Percentiles rank a stretch among this genome's conserved stretches.
These are phyloP conservation scores for Laterallus jamaicensis DNA, from an alignment of 2,113 vertebrate genomes.

Conservation along the genomic window DNA sequence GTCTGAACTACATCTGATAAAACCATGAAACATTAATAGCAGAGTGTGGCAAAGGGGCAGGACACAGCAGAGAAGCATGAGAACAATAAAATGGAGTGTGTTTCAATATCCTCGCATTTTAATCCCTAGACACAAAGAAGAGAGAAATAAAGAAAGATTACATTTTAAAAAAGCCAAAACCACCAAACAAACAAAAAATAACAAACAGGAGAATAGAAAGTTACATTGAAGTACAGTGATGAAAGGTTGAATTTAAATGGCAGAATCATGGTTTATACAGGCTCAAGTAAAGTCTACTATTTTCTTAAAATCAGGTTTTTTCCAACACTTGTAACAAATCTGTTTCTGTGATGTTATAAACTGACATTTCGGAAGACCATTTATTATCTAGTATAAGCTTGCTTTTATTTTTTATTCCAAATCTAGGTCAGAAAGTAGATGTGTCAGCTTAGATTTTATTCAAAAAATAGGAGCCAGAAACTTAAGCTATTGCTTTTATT, in stretches of 20 bases:
- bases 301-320: background rate
- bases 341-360: background rate
- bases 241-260: background rate
- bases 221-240: accelerated
- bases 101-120: background rate
- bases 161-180: background rate
- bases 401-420: background rate
- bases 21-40: background rate
- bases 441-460: background rate
- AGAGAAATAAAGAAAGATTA: background rate
- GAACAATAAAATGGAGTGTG: background rate
- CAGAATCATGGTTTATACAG: background rate
- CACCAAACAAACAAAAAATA: background rate
- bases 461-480: background rate
- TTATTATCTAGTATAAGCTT: background rate
- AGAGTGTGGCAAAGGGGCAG: background rate
- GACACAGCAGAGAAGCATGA: background rate
- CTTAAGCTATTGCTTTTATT: background rate
- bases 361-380: background rate
- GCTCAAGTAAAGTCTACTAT: background rate
- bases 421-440: background rate
- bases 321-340: background rate
- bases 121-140: background rate
- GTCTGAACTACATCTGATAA: background rate
- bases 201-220: background rate